Percentiles rank a stretch among this genome's conserved stretches.
phyloP scores from a whole-genome alignment of 2,797 vertebrate species.

The Pelochelys cantorii region DNA sequence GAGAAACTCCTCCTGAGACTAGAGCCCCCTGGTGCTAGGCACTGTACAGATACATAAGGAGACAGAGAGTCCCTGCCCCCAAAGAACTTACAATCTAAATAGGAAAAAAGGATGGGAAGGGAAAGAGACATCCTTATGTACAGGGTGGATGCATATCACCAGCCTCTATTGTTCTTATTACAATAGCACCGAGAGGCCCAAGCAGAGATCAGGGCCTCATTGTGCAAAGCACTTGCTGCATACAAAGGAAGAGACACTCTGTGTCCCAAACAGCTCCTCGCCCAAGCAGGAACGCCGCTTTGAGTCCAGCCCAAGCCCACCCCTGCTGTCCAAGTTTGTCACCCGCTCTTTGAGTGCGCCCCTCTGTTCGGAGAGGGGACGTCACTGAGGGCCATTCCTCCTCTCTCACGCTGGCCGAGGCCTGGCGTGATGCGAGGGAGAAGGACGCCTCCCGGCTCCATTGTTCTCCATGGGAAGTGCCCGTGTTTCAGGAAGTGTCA shows the following conservation, averaged over 20 bases:
- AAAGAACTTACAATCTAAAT: background rate
- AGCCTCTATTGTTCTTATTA: background rate
- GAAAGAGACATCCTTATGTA: background rate
- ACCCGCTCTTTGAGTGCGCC: background rate
- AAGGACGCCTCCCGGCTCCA: background rate
- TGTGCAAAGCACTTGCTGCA: background rate
- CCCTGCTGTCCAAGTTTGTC: background rate
- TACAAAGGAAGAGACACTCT: background rate
- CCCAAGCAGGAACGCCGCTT: background rate
- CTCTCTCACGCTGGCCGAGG: background rate
- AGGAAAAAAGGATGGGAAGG: background rate
- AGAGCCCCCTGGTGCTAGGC: background rate
- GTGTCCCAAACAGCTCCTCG: background rate
- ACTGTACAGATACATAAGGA: background rate
- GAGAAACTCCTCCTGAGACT: background rate
- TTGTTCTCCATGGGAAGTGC: background rate
- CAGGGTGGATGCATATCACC: background rate
- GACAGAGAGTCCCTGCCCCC: background rate
- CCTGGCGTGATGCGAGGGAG: background rate
- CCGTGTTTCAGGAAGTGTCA: background rate
- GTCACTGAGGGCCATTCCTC: background rate
- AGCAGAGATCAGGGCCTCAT: background rate
- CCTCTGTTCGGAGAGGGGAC: accelerated
- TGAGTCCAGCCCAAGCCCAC: background rate
- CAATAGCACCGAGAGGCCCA: background rate